Percentiles rank a stretch among this genome's conserved stretches.
These are phyloP conservation scores for Sphaerodactylus townsendi DNA, from an alignment of 2,113 vertebrate species.

Conservation along the genomic window DNA sequence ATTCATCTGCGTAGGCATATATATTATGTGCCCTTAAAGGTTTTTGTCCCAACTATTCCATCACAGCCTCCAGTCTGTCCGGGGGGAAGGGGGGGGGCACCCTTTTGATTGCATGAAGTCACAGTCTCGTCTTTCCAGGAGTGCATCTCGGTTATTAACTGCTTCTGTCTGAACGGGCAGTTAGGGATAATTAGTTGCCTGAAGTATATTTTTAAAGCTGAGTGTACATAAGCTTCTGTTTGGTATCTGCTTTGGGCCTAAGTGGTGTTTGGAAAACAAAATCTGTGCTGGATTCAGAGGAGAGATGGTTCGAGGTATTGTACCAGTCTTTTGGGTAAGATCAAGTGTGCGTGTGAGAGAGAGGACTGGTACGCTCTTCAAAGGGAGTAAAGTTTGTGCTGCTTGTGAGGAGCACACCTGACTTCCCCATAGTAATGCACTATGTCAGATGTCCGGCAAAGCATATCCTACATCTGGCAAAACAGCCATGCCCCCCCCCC, in stretches of 20 bases:
- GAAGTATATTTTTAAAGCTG: background rate
- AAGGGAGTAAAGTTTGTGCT: background rate
- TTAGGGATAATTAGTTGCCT: background rate
- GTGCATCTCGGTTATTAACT: background rate
- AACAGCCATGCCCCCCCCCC: background rate
- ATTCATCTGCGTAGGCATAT: background rate
- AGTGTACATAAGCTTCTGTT: background rate
- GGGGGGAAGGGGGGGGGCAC: too few species aligned
- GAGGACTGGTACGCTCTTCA: background rate
- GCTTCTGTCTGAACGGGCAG: background rate
- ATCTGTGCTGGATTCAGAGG: background rate
- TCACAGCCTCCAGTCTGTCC: background rate
- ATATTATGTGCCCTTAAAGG: background rate
- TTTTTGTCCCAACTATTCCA: background rate
- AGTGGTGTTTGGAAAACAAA: background rate
- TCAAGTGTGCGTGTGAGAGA: background rate
- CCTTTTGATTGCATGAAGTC: background rate
- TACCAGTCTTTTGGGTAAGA: background rate
- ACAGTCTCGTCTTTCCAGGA: background rate
- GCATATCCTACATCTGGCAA: background rate
- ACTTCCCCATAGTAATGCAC: background rate
- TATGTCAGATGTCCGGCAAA: background rate
- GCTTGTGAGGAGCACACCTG: background rate
- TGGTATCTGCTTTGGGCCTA: background rate
- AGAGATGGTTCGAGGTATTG: background rate